Percentiles rank a stretch among this genome's conserved stretches.
phyloP scores from a whole-genome alignment of 2,888 invertebrate species.

The Lagria hirta region DNA sequence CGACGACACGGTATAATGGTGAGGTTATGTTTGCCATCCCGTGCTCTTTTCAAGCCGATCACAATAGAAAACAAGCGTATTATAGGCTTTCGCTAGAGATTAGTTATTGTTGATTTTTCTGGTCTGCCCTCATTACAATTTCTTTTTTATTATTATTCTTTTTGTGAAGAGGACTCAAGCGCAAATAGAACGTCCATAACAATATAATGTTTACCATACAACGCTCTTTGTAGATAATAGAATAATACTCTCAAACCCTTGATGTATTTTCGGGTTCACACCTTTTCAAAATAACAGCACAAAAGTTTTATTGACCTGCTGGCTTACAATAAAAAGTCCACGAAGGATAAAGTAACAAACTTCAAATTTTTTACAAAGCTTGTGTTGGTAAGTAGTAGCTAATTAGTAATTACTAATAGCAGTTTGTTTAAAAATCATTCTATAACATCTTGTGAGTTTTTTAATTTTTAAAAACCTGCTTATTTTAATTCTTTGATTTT shows the following conservation, averaged over 20 bases:
- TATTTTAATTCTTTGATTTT: no score
- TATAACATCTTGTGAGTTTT: no score
- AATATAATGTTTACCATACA: constrained; percentile 22
- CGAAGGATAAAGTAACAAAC: no score
- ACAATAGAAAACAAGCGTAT: constrained; percentile 47
- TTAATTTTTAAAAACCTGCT: no score
- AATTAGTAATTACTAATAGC: no score
- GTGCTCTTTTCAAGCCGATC: constrained; percentile 47
- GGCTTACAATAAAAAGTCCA: no score
- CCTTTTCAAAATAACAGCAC: constrained; percentile 20
- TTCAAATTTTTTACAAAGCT: no score
- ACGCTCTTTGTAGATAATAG: constrained; percentile 17
- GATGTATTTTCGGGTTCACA: constrained; percentile 22
- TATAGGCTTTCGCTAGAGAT: constrained; percentile 34
- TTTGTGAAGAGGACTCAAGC: constrained; percentile 10
- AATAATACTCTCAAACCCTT: constrained; percentile 24
- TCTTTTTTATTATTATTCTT: constrained; percentile 25
- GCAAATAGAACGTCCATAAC: constrained; percentile 15
- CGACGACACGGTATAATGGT: constrained; percentile 33
- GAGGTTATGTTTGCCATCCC: constrained; percentile 40
- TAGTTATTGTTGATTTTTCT: constrained; percentile 17
- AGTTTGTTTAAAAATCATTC: no score
- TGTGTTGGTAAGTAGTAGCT: no score
- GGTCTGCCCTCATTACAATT: constrained; percentile 23
- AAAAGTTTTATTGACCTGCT: no score